These are phyloP conservation scores for Netelia virgata DNA, from an alignment of 2,888 invertebrate species.

Conservation along the genomic window DNA sequence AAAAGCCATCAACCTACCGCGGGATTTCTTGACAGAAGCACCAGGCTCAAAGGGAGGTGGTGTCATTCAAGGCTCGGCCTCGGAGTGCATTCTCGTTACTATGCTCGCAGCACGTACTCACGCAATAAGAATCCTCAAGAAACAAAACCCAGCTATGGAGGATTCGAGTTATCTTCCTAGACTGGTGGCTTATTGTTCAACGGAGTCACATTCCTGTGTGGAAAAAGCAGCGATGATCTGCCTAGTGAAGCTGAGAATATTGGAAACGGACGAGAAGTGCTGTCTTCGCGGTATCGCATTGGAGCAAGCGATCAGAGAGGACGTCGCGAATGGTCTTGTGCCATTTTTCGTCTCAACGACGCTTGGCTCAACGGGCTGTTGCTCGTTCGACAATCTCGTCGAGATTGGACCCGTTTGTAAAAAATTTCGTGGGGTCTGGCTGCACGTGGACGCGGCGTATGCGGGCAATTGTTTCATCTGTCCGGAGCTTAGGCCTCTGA, in stretches of 20 bases:
- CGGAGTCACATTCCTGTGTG: constrained; percentile 91
- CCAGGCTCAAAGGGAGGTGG: constrained; percentile 90
- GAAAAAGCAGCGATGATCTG: constrained; percentile 93
- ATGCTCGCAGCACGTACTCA: constrained; percentile 91
- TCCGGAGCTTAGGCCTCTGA: constrained; percentile 90
- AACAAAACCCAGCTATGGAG: constrained; percentile 85
- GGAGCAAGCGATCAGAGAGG: constrained; percentile 89
- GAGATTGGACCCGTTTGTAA: constrained; percentile 92
- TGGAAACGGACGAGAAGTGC: constrained; percentile 90
- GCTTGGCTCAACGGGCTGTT: constrained; percentile 93
- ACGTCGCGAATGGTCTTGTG: constrained; percentile 90
- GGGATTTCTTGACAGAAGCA: constrained; percentile 87
- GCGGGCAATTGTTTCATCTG: constrained; percentile 95
- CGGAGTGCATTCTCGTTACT: constrained; percentile 92
- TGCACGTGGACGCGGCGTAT: constrained; percentile 95
- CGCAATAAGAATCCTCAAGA: constrained; percentile 89
- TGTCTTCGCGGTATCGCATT: constrained; percentile 88
- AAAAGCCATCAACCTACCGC: constrained; percentile 90
- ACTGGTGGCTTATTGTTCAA: constrained; percentile 91
- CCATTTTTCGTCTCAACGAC: constrained; percentile 95
- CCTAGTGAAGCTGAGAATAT: constrained; percentile 89
- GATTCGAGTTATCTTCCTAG: constrained; percentile 92
- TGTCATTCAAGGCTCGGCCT: constrained; percentile 93
- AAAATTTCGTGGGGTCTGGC: constrained; percentile 89
- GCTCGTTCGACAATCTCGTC: constrained; percentile 92